Base-by-base conservation (phyloP, 2,113 vertebrate species). In the Eidolon helvum region DNA sequence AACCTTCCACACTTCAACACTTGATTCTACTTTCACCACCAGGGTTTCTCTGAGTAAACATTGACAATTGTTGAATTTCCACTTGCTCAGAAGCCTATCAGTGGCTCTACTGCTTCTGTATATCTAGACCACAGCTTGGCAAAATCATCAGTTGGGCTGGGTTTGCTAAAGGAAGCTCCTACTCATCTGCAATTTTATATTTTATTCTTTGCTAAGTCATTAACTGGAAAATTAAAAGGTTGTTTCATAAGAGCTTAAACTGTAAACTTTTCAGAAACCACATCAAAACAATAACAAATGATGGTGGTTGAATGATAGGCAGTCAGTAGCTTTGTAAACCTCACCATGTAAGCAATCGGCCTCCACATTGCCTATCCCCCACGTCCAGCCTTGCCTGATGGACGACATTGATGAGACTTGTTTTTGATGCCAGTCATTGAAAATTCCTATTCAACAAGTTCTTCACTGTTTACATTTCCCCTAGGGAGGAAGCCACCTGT, bases 391-490 rank as follows among this genome's bases (percentile, higher is more conserved):
- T 28, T 87, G 69, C 18, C 45, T 69, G 16, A 40, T 55, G 50
- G 77, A 26, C 22, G 35, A 35, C 33, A 35, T 2, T 66, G 19
- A 12, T 24, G 16, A 63, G 7, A 14, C 50, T 65, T 43, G 15
- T 45, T 59, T 93, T 91, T 83, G 24, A 96, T 33, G 28, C 12
- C 8, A 78, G n/a, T 35, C 33, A 65, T 7, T 84, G 93, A 96
- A 96, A 71, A 66, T 91, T 74, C 45, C 72, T 87, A 61, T 90
- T 94, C 50, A 90, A 80, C 21, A 87, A 38, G 48, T 80, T 92
- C 86, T 91, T 84, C 87, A 89, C 69, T 95, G 79, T 92, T 86
- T 87, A 87, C 63, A 85, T 80, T 96, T 93, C 48, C 89, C 55
- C 65, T 68, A 38, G 80, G 69, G 79, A 96, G 75, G 74, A 95